Conservation (phyloP, 1,140 invertebrate genomes). For the Andricus grossulariae region DNA sequence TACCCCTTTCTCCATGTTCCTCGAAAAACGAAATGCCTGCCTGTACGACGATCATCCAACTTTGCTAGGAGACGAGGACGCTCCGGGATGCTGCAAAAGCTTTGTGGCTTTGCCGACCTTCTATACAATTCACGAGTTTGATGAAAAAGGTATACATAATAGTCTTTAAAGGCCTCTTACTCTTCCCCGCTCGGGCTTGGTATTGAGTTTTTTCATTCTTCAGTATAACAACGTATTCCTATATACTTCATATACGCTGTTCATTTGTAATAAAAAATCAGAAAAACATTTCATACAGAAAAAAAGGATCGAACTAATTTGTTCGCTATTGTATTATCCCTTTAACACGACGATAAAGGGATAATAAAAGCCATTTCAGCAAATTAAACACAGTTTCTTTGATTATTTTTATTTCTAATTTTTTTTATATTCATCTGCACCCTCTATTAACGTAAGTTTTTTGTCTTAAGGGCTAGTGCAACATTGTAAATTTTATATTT, state of each 20-base stretch:
- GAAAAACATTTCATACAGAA: neutral
- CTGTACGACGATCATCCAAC: constrained; percentile 8
- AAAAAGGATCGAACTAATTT: no score
- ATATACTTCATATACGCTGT: neutral
- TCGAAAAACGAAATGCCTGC: no score
- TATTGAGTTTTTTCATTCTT: neutral
- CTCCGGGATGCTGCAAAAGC: neutral
- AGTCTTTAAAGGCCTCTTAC: neutral
- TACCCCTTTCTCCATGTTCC: neutral
- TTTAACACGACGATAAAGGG: no score
- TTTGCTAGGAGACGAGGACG: constrained; percentile 25
- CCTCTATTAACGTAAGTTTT: no score
- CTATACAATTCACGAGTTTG: constrained; percentile 26
- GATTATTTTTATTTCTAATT: no score
- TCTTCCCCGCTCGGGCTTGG: neutral
- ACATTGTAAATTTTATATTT: no score
- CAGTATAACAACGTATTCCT: neutral
- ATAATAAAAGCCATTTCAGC: no score
- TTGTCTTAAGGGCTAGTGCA: no score
- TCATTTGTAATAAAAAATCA: no score
- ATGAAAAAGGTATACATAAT: constrained; percentile 26
- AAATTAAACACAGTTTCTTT: no score
- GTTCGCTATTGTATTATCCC: no score
- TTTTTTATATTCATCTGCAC: no score
- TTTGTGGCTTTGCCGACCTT: constrained; percentile 18